Conservation (phyloP, 2,797 vertebrate genomes). For the Pyrocephalus nanus region DNA sequence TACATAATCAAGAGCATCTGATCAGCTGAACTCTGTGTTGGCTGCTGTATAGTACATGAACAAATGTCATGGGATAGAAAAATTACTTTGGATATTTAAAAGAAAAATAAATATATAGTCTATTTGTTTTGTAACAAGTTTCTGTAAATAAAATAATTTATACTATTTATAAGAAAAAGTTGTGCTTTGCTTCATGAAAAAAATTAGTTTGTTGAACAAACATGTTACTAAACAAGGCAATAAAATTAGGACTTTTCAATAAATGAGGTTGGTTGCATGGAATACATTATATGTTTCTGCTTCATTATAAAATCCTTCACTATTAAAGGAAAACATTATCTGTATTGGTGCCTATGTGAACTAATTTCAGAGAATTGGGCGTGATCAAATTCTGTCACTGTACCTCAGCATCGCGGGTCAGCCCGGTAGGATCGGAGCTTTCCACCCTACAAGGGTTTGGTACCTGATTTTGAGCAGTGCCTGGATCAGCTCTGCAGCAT, state of each 20-base stretch:
- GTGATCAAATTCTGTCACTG: neutral
- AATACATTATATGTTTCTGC: conserved; percentile 72
- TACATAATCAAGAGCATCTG: conserved; percentile 93
- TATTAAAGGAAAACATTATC: conserved; percentile 38
- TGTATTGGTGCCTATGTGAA: conserved; percentile 31
- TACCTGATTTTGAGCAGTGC: neutral
- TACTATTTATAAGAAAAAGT: conserved; percentile 99
- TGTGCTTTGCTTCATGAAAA: conserved; percentile 85
- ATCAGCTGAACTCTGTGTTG: conserved; percentile 98
- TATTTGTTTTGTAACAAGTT: conserved; percentile 99
- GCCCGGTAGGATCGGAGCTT: fast-evolving
- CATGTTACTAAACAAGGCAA: conserved; percentile 79
- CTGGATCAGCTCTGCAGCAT: neutral
- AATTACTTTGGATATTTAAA: conserved; percentile 99
- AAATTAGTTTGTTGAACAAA: conserved; percentile 80
- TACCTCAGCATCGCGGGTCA: neutral
- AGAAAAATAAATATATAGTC: conserved; percentile 99
- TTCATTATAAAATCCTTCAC: conserved; percentile 59
- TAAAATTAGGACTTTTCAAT: conserved; percentile 81
- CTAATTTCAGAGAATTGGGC: conserved; percentile 42
- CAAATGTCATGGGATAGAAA: conserved; percentile 96
- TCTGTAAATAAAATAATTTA: conserved; percentile 99
- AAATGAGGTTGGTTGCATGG: conserved; percentile 78
- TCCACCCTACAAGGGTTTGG: fast-evolving
- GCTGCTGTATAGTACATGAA: conserved; percentile 99